Evolutionary conservation across 2,113 vertebrate species (phyloP).

Genomic region (Hipposideros armiger): DNA sequence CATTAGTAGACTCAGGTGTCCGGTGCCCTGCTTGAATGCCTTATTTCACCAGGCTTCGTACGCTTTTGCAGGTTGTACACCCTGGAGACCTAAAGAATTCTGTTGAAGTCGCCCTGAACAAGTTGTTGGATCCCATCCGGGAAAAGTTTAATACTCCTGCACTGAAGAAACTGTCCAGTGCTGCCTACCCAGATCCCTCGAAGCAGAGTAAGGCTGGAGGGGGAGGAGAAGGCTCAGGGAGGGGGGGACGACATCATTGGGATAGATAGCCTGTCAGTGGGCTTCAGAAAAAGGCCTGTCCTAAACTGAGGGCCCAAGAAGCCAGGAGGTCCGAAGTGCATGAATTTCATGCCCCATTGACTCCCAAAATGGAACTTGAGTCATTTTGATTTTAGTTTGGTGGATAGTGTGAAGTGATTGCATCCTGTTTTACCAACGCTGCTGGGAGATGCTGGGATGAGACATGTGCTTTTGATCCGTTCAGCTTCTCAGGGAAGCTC

Average conservation of each 20-base stretch:
- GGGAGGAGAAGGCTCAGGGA: background rate
- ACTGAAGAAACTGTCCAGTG: conserved; percentile 92
- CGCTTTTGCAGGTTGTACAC: conserved; percentile 90
- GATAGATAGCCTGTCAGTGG: background rate
- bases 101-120: conserved; percentile 94
- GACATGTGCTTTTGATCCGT: background rate
- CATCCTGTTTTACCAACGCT: background rate
- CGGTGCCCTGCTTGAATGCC: background rate
- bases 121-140: conserved; percentile 96
- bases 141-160: conserved; percentile 94
- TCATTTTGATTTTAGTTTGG: background rate
- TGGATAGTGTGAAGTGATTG: background rate
- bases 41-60: background rate
- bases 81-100: conserved; percentile 98
- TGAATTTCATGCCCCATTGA: background rate
- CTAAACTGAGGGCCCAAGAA: background rate
- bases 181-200: conserved; percentile 92
- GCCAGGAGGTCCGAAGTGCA: background rate
- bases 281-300: background rate
- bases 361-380: background rate
- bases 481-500: background rate
- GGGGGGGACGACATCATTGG: background rate
- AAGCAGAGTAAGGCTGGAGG: conserved; percentile 93
- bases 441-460: background rate
- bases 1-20: background rate